phyloP scores from a whole-genome alignment of 92 coral and sea anemone genomes.

The Pocillopora meandrina region DNA sequence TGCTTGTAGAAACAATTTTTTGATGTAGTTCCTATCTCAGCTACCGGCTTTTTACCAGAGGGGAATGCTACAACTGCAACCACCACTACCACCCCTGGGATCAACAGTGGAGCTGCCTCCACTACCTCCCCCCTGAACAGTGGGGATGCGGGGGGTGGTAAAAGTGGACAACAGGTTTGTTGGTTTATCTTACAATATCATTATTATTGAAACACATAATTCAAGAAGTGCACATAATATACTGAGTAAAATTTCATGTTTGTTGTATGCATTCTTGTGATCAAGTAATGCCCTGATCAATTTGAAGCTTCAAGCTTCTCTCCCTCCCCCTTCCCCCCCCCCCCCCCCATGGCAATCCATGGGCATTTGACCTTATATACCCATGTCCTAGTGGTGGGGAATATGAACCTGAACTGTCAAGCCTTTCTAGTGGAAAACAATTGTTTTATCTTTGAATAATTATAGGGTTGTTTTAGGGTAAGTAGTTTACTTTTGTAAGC shows the following conservation, averaged over 20 bases:
- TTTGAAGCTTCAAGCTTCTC: no score
- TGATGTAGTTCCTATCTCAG: slow-evolving; percentile 98
- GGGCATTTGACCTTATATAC: no score
- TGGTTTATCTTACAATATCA: neutral
- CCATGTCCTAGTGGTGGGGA: no score
- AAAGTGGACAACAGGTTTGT: slow-evolving; percentile 86
- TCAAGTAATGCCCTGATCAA: neutral
- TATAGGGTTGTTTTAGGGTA: no score
- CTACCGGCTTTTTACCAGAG: slow-evolving; percentile 92
- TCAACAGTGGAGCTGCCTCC: slow-evolving; percentile 71
- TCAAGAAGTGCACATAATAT: no score
- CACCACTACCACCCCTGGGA: slow-evolving; percentile 61
- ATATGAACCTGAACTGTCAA: no score
- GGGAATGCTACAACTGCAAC: slow-evolving; percentile 67
- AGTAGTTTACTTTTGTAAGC: no score
- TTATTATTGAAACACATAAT: no score
- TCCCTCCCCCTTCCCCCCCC: no score
- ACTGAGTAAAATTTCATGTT: neutral
- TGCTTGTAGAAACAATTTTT: slow-evolving; percentile 83
- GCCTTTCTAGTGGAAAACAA: no score
- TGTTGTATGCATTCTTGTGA: neutral
- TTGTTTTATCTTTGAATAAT: no score
- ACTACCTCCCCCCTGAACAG: slow-evolving; percentile 83
- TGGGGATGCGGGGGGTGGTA: slow-evolving; percentile 82
- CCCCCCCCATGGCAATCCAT: no score